Base-by-base conservation (phyloP, 2,888 invertebrate species). In the Malacosoma neustria region DNA sequence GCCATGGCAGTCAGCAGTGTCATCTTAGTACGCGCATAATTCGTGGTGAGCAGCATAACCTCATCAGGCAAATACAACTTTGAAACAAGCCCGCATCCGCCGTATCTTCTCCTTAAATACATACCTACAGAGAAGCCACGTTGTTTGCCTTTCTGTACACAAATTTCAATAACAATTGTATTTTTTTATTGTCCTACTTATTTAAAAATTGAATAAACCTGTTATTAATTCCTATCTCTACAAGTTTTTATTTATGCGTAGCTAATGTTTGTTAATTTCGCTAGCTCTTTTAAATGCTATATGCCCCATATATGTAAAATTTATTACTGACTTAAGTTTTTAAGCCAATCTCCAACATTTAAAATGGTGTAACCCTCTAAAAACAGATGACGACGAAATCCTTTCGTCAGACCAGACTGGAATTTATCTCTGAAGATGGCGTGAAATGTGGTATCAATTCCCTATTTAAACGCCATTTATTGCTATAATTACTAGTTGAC, bases 11-110 rank as follows among this genome's bases (percentile, higher is more conserved):
- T 72, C 41, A 91, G 79, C 0, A 90, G 91, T 3, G 92, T 91
- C 89, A 92, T 92, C 70, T 93, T 88, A 0, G 94, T 93, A 34
- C 93, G 84, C 36, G 91, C 91, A 57, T 86, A 91, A 59, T 91
- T 89, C 0, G 93, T 92, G 29, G 91, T 91, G 13, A 88, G 73
- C 33, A 88, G 72, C 7, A 54, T 48, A 4, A 88, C 66, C 60
- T 91, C 81, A 29, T 81, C 75, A 7, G 82, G 71, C 1, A 74
- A 53, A 52, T 89, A 89, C 9, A 82, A 45, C 1, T 52, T 53
- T 0, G 81, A 87, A 29, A 89, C 57, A 14, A 87, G 71, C 0
- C 62, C 52, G n/a, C 71, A 63, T 0, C 62, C 52, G n/a, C 71
- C 63, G 49, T 89, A 89, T 7, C 64, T 67, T 4, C 62, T 45